Evolutionary conservation across 2,113 vertebrate species (phyloP), one percentile per base, ranked within the genome.

Genomic region (Maccullochella peelii): DNA sequence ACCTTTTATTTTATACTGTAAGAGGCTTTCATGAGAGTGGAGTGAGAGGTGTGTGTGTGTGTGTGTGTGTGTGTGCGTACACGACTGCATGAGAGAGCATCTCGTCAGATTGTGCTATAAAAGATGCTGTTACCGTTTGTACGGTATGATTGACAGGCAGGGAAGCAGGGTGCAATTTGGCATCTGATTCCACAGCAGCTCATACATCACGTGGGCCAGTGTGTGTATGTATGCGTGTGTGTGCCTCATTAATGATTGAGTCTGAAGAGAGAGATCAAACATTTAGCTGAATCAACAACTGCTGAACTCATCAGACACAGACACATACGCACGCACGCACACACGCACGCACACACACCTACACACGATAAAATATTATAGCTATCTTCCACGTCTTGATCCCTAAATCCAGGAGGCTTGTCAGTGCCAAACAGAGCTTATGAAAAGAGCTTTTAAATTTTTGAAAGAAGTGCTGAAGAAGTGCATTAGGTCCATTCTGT

Each of bases 241-340:
- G 21, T 23, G 33, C 57, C 80, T 92, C 80, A 90, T 90, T 89
- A 90, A 89, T 91, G 85, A 93, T 82, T 85, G 68, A 89, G 65
- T 69, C 75, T 73, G 85, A 84, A 54, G 57, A 78, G 72, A 83
- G 58, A 87, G 85, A 86, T 87, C 82, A 87, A 84, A 90, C 80
- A 76, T 88, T 86, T 86, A 84, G 89, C 88, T 89, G 89, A 91
- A 83, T 91, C 88, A 91, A 88, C 86, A 89, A 83, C 77, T 90
- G 73, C 88, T 90, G 77, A 87, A 74, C 67, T 86, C 72, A 77
- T 63, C 62, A 40, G 3, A 44, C 49, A 20, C 70, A 15, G 3
- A 44, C 8, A 58, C n/a, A 54, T 62, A 58, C 33, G n/a, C 81
- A 38, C 63, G 25, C 55, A 57, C 58, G 25, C 65, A 40, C 36